Conservation (phyloP, 2,113 vertebrate species). For the Indicator indicator region DNA sequence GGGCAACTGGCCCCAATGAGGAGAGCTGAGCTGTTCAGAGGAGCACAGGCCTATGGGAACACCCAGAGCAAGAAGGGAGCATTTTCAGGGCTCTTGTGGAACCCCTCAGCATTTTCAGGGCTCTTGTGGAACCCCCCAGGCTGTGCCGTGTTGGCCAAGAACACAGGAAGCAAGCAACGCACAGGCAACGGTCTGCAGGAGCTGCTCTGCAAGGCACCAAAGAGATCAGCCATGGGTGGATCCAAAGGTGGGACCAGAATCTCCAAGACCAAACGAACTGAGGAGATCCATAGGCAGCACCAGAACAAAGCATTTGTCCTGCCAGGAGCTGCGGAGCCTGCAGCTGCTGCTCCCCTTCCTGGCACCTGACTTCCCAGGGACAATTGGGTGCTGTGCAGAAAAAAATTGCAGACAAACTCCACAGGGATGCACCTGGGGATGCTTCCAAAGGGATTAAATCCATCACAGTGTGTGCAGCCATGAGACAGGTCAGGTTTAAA, state of each 20-base stretch:
- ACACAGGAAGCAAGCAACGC: not conserved
- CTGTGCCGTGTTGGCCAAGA: too few species aligned
- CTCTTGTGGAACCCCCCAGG: too few species aligned
- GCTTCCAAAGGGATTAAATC: not conserved
- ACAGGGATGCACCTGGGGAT: not conserved
- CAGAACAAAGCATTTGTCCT: not conserved
- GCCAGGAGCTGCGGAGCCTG: not conserved
- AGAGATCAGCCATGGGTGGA: not conserved
- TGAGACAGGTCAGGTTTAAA: not conserved
- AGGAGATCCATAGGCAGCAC: not conserved
- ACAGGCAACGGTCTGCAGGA: too few species aligned
- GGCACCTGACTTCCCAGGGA: too few species aligned
- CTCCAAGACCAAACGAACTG: not conserved
- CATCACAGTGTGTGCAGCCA: not conserved
- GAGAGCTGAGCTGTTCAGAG: not conserved
- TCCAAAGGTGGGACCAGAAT: not conserved
- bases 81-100: too few species aligned
- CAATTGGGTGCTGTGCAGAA: not conserved
- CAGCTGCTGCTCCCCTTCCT: rapidly evolving
- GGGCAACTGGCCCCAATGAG: not conserved
- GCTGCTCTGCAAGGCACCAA: not conserved
- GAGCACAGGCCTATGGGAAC: not conserved
- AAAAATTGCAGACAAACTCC: not conserved
- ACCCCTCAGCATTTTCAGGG: too few species aligned
- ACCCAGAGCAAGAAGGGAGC: not conserved